Percentiles rank a stretch among this genome's conserved stretches.
Conservation (phyloP, 2,888 invertebrate genomes). For the Eumacrocentrus americanus region DNA sequence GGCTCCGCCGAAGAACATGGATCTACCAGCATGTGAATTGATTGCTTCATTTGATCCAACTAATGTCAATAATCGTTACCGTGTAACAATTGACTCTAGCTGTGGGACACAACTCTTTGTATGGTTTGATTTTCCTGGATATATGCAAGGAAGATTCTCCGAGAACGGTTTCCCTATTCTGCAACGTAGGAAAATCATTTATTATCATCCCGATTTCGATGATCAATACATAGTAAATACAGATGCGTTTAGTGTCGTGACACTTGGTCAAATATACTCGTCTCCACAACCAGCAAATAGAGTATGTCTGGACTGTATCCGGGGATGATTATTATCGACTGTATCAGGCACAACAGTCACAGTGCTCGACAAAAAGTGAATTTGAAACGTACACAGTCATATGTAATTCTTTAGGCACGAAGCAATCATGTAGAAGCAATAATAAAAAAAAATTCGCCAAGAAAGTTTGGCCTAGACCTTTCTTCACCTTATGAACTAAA, state of each 20-base stretch:
- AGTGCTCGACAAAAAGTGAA: neutral
- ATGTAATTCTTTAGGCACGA: constrained; percentile 8
- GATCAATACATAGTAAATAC: no score
- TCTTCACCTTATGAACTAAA: no score
- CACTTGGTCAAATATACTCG: constrained; percentile 33
- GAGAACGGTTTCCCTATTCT: constrained; percentile 76
- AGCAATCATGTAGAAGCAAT: constrained; percentile 8
- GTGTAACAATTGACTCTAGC: constrained; percentile 20
- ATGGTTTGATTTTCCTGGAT: constrained; percentile 68
- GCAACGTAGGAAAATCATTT: constrained; percentile 28
- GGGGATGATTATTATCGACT: no score
- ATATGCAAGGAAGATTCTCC: constrained; percentile 70
- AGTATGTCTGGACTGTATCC: neutral
- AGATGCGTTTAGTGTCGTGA: constrained; percentile 44
- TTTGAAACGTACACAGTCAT: neutral
- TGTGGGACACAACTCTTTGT: constrained; percentile 70
- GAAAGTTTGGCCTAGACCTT: no score
- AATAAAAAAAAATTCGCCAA: no score
- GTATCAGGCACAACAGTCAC: no score
- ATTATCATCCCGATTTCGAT: constrained; percentile 46
- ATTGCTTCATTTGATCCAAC: constrained; percentile 59
- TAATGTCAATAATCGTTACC: neutral
- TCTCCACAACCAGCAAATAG: neutral
- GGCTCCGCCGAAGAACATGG: constrained; percentile 64
- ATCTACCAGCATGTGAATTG: constrained; percentile 65